phyloP scores from a whole-genome alignment of 1,140 invertebrate genomes.

The Microplitis mediator region DNA sequence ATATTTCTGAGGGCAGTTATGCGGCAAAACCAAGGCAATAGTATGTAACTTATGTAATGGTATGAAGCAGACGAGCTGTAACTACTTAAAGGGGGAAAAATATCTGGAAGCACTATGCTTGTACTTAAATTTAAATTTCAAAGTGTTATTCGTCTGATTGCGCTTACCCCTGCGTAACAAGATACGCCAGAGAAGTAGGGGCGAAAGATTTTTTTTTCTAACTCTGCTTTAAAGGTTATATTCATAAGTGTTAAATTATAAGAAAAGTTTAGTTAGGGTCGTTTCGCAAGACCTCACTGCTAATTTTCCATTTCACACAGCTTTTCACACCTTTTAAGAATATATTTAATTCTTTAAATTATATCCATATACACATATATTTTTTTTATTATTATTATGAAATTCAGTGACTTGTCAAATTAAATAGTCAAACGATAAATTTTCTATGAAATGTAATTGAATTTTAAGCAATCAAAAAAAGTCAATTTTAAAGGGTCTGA shows the following conservation, averaged over 20 bases:
- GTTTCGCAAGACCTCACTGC: slow-evolving; percentile 31
- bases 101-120: slow-evolving; percentile 9
- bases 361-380: not conserved
- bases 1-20: slow-evolving; percentile 20
- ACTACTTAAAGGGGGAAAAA: no score
- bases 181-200: not conserved
- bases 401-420: slow-evolving; percentile 4
- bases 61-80: not conserved
- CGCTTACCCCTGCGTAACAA: slow-evolving; percentile 45
- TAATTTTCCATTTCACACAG: slow-evolving; percentile 30
- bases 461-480: not conserved
- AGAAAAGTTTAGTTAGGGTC: slow-evolving; percentile 10
- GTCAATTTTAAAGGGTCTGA: not conserved
- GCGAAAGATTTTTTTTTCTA: slow-evolving; percentile 7
- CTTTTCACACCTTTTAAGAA: slow-evolving; percentile 17
- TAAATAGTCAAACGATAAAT: not conserved
- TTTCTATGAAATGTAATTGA: not conserved
- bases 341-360: not conserved
- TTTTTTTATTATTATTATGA: not conserved
- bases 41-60: not conserved
- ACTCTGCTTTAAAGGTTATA: slow-evolving; percentile 5
- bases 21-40: slow-evolving; percentile 5
- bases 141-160: slow-evolving; percentile 43
- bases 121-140: slow-evolving; percentile 44
- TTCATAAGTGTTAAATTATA: not conserved